Evolutionary conservation across 1,140 invertebrate species (phyloP).

Genomic region (Pogonomyrmex barbatus): DNA sequence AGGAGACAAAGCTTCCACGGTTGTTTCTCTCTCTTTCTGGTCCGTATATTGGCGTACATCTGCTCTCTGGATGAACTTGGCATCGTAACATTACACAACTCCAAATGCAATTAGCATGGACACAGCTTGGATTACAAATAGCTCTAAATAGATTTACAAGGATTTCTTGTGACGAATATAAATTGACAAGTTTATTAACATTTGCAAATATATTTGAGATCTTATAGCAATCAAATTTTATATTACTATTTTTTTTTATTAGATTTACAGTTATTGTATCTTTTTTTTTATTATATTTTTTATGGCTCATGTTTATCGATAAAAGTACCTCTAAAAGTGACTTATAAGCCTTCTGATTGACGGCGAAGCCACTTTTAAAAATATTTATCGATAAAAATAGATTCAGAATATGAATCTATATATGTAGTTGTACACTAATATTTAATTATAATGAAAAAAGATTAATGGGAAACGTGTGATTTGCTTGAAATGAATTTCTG

Average conservation of each 20-base stretch:
- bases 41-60: not conserved
- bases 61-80: not conserved
- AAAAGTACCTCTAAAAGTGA: too few relatives aligned
- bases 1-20: slow-evolving; percentile 56
- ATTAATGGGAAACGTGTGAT: not conserved
- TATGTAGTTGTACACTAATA: not conserved
- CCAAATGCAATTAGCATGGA: slow-evolving; percentile 10
- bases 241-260: not conserved
- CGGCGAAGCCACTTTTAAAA: too few relatives aligned
- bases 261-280: not conserved
- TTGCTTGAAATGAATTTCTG: not conserved
- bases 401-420: not conserved
- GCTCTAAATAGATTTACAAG: not conserved
- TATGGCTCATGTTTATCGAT: too few relatives aligned
- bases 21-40: not conserved
- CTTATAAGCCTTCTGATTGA: too few relatives aligned
- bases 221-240: not conserved
- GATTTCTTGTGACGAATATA: not conserved
- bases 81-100: not conserved
- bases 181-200: slow-evolving; percentile 9
- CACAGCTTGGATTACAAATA: not conserved
- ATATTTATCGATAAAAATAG: too few relatives aligned
- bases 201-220: not conserved
- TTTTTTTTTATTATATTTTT: not conserved
- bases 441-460: not conserved